Evolutionary conservation across 2,888 invertebrate species (phyloP), one percentile per base, ranked within the genome.

Genomic region (Athalia cordata): DNA sequence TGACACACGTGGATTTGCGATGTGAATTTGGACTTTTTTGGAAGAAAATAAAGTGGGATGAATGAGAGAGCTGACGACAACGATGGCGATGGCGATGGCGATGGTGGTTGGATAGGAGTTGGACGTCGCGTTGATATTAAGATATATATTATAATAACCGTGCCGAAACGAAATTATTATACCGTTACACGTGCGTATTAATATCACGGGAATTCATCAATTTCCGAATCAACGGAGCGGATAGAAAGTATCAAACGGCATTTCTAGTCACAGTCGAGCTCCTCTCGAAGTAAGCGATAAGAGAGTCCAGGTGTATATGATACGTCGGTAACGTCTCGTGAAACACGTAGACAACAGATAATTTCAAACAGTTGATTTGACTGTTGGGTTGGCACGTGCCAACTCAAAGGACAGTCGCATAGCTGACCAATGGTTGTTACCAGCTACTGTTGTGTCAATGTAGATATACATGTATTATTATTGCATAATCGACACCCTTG

Each of bases 201-300:
- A 75, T 75, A 75, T 75, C 61, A 13, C 29, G 75, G 49, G 75
- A 75, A 75, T 62, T 64, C 75, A 64, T 75, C 64, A 75, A 75
- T 75, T 75, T 75, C 75, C 64, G 75, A 75, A 29, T 75, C 75
- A 64, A 62, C 75, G 75, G 55, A 64, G 75, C 75, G 75, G 61
- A 75, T 50, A 64, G 75, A 75, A 75, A 75, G 52, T 75, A 75
- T 64, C 43, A 72, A 72, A 72, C 72, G 59, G 72, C 72, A 72
- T 72, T 72, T 72, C 62, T 75, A 29, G 75, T 75, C 75, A 64
- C 75, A 64, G 49, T 75, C 64, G 62, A 75, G 11, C 62, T 75
- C 52, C 62, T 61, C 64, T 75, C 9, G 75, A 2, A 29, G 6
- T 43, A 29, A 5, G 5, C 61, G 62, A 75, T 64, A 75, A 75